A percentile compares a stretch with the other conserved stretches of the same genome.
Evolutionary conservation across 2,113 vertebrate species (phyloP).

Genomic region (Strigops habroptila): DNA sequence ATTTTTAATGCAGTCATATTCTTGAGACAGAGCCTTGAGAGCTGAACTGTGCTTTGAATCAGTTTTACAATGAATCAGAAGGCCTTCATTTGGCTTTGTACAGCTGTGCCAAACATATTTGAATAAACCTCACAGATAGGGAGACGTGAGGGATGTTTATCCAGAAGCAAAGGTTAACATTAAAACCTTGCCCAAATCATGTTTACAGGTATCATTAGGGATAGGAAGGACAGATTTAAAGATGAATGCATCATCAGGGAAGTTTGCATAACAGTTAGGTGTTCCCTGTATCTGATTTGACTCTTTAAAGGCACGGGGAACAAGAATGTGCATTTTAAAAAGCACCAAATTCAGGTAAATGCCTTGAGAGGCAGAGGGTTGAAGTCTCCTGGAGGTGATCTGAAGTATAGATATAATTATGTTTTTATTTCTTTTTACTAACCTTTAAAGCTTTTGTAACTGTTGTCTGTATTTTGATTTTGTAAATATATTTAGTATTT

Average conservation of each 20-base stretch:
- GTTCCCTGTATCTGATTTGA: accelerated
- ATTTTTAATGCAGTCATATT: not conserved
- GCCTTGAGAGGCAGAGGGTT: not conserved
- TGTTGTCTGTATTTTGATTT: not conserved
- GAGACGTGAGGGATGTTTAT: not conserved
- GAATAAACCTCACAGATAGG: not conserved
- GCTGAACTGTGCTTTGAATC: not conserved
- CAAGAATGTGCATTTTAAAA: not conserved
- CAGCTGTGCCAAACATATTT: not conserved
- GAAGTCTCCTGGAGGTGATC: not conserved
- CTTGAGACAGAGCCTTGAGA: not conserved
- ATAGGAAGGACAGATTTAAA: not conserved
- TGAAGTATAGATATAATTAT: not conserved
- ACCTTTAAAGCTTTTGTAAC: not conserved
- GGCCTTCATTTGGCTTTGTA: not conserved
- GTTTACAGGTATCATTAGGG: not conserved
- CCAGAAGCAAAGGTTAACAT: not conserved
- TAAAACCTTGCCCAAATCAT: not conserved
- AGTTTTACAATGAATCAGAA: not conserved
- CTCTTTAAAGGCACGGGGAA: not conserved
- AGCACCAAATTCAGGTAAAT: not conserved
- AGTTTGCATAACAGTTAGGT: not conserved
- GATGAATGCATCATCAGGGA: not conserved
- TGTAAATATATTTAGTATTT: not conserved
- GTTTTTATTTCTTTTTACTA: not conserved